These are phyloP conservation scores for Dasyurus viverrinus DNA, from an alignment of 2,113 vertebrate species.

Conservation along the genomic window DNA sequence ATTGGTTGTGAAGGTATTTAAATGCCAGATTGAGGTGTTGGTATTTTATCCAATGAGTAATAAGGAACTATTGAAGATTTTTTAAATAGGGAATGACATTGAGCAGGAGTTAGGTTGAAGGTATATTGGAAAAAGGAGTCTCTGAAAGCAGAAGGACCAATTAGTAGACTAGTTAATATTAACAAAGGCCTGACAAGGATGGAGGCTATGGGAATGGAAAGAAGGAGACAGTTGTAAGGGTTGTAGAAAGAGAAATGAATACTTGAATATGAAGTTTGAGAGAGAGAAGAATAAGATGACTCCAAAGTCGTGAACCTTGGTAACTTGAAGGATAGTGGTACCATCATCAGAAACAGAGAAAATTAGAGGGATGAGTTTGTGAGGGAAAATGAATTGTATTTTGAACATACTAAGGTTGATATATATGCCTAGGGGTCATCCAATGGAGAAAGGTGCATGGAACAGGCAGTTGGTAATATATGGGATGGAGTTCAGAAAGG, in stretches of 20 bases:
- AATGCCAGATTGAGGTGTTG: not conserved
- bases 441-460: not conserved
- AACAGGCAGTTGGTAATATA: not conserved
- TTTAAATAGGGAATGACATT: not conserved
- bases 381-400: not conserved
- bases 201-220: not conserved
- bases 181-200: not conserved
- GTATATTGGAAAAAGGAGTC: not conserved
- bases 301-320: not conserved
- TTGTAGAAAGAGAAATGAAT: not conserved
- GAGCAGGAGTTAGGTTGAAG: not conserved
- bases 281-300: not conserved
- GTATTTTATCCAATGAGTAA: not conserved
- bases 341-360: not conserved
- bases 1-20: not conserved
- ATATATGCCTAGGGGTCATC: not conserved
- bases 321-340: not conserved
- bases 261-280: not conserved
- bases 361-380: not conserved
- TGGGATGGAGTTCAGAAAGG: not conserved
- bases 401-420: not conserved
- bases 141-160: not conserved
- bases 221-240: not conserved
- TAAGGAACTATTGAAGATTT: not conserved
- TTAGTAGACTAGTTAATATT: not conserved